Percentiles rank a stretch among this genome's conserved stretches.
Conservation (phyloP, 2,113 vertebrate species). For the Gymnocephalus cernua region DNA sequence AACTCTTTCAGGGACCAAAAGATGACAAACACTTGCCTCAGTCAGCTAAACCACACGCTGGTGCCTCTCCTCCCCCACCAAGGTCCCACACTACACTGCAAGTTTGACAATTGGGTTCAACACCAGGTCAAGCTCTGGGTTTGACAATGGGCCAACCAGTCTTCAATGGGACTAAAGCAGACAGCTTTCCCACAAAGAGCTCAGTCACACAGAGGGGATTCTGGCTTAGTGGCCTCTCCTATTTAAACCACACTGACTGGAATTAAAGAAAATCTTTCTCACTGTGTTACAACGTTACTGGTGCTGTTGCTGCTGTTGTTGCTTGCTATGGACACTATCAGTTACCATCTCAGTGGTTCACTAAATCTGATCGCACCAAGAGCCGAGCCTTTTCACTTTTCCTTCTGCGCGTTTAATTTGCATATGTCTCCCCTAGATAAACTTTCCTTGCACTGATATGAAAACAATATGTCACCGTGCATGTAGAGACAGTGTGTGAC, state of each 20-base stretch:
- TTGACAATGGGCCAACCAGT: constrained; percentile 95
- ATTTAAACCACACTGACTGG: constrained; percentile 79
- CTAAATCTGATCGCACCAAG: constrained; percentile 12
- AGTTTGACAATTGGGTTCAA: constrained; percentile 99
- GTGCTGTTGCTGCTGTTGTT: constrained; percentile 42
- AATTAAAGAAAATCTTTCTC: constrained; percentile 73
- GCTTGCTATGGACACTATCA: constrained; percentile 49
- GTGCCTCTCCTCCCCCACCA: constrained; percentile 78
- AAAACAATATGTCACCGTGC: constrained; percentile 50
- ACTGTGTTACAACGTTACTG: constrained; percentile 34
- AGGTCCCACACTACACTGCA: constrained; percentile 91
- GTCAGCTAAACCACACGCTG: constrained; percentile 70
- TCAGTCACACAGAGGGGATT: constrained; percentile 81
- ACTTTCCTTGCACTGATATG: constrained; percentile 41
- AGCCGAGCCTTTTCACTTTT: constrained; percentile 12
- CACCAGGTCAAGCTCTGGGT: constrained; percentile 96
- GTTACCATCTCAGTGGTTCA: constrained; percentile 28
- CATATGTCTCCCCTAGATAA: constrained; percentile 42
- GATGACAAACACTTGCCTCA: constrained; percentile 78
- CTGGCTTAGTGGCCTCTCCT: constrained; percentile 83
- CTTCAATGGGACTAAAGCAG: constrained; percentile 94
- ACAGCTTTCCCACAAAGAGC: constrained; percentile 85
- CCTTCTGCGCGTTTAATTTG: constrained; percentile 40
- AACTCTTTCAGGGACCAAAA: constrained; percentile 56
- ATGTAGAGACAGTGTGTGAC: background rate